These are phyloP conservation scores for Meganola albula DNA, from an alignment of 2,888 invertebrate species.

Conservation along the genomic window DNA sequence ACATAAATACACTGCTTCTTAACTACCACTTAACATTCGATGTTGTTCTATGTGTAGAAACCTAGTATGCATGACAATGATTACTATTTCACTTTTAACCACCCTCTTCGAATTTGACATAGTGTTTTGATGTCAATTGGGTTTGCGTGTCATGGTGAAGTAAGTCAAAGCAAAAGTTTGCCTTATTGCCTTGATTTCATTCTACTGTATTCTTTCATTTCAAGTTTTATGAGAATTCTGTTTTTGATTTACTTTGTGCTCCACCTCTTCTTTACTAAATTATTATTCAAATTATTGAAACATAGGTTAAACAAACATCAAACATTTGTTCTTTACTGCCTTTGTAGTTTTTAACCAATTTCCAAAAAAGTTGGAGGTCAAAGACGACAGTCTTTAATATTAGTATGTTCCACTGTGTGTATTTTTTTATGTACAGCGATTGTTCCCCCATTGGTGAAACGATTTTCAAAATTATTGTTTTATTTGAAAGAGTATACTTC, in stretches of 20 bases:
- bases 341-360: no score
- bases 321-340: no score
- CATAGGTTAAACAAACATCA: no score
- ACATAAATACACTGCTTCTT: slow-evolving; percentile 2
- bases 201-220: slow-evolving; percentile 56
- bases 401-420: no score
- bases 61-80: slow-evolving; percentile 17
- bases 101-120: slow-evolving; percentile 45
- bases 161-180: slow-evolving; percentile 63
- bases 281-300: no score
- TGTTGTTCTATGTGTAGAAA: slow-evolving; percentile 8
- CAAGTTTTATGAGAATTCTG: slow-evolving; percentile 52
- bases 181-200: slow-evolving; percentile 67
- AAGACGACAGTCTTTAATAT: no score
- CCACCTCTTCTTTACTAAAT: slow-evolving; percentile 18
- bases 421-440: no score
- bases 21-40: slow-evolving; percentile 17
- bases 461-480: no score
- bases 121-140: slow-evolving; percentile 53
- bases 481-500: no score
- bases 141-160: slow-evolving; percentile 60
- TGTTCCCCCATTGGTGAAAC: no score
- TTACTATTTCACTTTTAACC: slow-evolving; percentile 34
- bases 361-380: no score
- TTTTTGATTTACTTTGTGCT: slow-evolving; percentile 49